phyloP scores from a whole-genome alignment of 2,113 vertebrate species.

The Dunckerocampus dactyliophorus region DNA sequence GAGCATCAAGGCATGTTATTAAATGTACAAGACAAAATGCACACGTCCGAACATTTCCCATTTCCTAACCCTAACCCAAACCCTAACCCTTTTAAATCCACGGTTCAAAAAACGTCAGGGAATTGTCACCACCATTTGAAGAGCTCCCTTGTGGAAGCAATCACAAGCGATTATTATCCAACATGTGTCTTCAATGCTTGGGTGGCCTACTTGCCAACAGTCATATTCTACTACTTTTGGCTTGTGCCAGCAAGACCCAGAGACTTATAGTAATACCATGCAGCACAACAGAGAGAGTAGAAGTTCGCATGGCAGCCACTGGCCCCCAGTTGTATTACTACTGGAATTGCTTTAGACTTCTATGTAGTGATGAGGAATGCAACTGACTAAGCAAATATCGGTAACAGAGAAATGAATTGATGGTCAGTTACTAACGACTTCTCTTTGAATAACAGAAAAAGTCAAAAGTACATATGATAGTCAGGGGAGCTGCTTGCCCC shows the following conservation, averaged over 20 bases:
- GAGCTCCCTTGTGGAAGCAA: slow-evolving; percentile 46
- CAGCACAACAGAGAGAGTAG: slow-evolving; percentile 29
- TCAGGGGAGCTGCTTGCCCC: no score
- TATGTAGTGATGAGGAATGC: slow-evolving; percentile 42
- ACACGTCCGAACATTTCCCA: no score
- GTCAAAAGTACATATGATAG: not conserved
- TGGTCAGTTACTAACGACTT: not conserved
- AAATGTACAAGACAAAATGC: slow-evolving; percentile 39
- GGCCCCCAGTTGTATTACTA: slow-evolving; percentile 40
- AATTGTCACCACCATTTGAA: slow-evolving; percentile 38
- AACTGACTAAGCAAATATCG: slow-evolving; percentile 31
- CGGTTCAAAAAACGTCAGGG: slow-evolving; percentile 46
- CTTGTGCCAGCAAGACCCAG: slow-evolving; percentile 36
- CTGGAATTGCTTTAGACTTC: slow-evolving; percentile 53
- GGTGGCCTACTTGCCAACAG: slow-evolving; percentile 49
- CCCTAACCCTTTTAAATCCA: slow-evolving; percentile 42
- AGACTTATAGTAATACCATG: slow-evolving; percentile 46
- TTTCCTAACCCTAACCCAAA: no score
- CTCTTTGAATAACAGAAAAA: not conserved
- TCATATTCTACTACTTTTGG: slow-evolving; percentile 48
- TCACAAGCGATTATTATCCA: slow-evolving; percentile 50
- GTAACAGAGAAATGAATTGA: slow-evolving; percentile 4
- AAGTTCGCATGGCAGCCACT: slow-evolving; percentile 31
- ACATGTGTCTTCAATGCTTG: slow-evolving; percentile 60
- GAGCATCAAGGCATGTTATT: slow-evolving; percentile 36